Percentiles rank a stretch among this genome's conserved stretches.
phyloP scores from a whole-genome alignment of 2,888 invertebrate species.

The Cryptocephalus primarius region DNA sequence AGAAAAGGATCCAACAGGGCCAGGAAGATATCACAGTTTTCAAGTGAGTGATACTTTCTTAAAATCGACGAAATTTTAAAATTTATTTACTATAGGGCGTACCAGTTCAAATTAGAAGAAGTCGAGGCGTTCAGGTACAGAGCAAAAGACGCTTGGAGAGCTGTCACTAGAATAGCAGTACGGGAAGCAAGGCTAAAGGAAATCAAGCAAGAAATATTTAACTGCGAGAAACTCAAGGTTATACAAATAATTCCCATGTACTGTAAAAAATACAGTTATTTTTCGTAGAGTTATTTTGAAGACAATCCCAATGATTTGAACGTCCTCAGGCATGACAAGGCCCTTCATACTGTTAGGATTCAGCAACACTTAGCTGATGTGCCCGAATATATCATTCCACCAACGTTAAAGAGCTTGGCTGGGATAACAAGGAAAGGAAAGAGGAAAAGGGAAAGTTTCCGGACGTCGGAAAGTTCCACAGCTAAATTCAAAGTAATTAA shows the following conservation, averaged over 20 bases:
- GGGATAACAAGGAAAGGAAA: slow-evolving; percentile 34
- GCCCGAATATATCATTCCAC: slow-evolving; percentile 84
- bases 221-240: slow-evolving; percentile 81
- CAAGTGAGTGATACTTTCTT: slow-evolving; percentile 40
- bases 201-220: slow-evolving; percentile 87
- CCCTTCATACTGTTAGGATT: slow-evolving; percentile 70
- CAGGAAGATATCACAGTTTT: slow-evolving; percentile 52
- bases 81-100: slow-evolving; percentile 50
- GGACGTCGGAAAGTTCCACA: slow-evolving; percentile 20
- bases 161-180: slow-evolving; percentile 87
- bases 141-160: slow-evolving; percentile 89
- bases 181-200: slow-evolving; percentile 91
- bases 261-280: background rate
- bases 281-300: slow-evolving; percentile 71
- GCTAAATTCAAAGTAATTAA: slow-evolving; percentile 18
- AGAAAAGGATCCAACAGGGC: slow-evolving; percentile 57
- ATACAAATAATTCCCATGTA: background rate
- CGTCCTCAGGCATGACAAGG: slow-evolving; percentile 75
- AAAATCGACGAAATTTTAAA: background rate
- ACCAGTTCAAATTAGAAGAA: slow-evolving; percentile 89
- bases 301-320: slow-evolving; percentile 83
- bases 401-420: slow-evolving; percentile 57
- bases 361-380: slow-evolving; percentile 82
- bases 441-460: slow-evolving; percentile 23
- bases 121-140: slow-evolving; percentile 94